These are phyloP conservation scores for Redunca redunca DNA, from an alignment of 2,113 vertebrate species.

Conservation along the genomic window DNA sequence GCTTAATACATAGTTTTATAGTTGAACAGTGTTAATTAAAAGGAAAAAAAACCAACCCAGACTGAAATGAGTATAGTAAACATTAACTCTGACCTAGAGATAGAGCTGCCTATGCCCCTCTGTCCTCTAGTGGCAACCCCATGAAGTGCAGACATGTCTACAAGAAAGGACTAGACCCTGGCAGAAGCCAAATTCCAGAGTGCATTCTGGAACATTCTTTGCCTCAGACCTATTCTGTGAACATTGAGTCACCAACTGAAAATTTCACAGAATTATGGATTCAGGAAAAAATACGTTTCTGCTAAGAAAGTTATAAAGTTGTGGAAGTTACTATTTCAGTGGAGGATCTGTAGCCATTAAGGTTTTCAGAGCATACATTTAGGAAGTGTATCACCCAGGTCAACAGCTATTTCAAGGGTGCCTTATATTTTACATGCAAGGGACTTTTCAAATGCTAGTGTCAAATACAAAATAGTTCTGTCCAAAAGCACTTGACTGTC, in stretches of 20 bases:
- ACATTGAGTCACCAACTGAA: neutral
- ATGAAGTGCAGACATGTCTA: neutral
- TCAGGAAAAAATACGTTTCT: neutral
- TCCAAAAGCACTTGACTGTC: neutral
- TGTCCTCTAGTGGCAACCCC: neutral
- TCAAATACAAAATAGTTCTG: neutral
- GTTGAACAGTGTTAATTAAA: neutral
- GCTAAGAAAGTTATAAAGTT: neutral
- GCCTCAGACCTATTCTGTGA: neutral
- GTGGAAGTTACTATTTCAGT: neutral
- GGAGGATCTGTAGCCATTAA: neutral
- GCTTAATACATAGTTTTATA: neutral
- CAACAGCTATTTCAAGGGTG: neutral
- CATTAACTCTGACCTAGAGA: neutral
- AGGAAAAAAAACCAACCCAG: neutral
- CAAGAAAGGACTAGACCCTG: neutral
- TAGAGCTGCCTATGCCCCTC: neutral
- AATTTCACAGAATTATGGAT: neutral
- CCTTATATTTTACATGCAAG: neutral
- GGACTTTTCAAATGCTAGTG: neutral
- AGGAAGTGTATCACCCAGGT: neutral
- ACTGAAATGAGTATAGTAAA: neutral
- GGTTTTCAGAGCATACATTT: neutral
- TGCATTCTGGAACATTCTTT: neutral
- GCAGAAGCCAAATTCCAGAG: neutral